Base-by-base conservation (phyloP, 2,797 vertebrate genomes). In the Sternotherus odoratus region DNA sequence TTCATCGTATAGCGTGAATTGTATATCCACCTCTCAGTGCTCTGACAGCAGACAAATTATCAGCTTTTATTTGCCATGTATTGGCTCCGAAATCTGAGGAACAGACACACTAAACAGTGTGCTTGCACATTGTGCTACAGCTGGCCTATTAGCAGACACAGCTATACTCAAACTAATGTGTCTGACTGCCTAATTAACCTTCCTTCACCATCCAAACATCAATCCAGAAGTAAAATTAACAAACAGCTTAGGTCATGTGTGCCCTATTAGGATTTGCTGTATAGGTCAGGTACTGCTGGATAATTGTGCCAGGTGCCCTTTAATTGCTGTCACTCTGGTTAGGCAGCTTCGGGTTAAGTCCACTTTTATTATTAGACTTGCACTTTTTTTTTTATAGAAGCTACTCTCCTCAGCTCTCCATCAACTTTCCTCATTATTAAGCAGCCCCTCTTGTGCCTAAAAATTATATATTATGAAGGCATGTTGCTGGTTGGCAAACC, bases 141-240 rank as follows among this genome's bases (percentile, higher is more conserved):
- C 82, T 92, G 36, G n/a, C n/a, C n/a, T n/a, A n/a, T n/a, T 88
- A 96, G 53, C 49, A 92, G 94, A 66, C 83, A 94, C 56, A 84
- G 10, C 10, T 51, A 94, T 8, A 77, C 57, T 91, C 79, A 90
- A 82, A 79, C 33, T 80, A 96, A 74, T 79, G 56, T 79, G n/a
- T 89, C 87, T 97, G 82, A 78, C 82, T 94, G 79, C 75, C 92
- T 96, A 96, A 96, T 97, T 97, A 97, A 97, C 85, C 87, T 96
- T 85, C 43, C 54, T 86, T 96, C 90, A 95, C 88, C 81, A 94
- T 90, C 83, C 49, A 94, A 87, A 94, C 92, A 75, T 92, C 60
- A 97, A 92, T 78, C 6, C 82, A 91, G 92, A 97, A 89, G 51
- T 89, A 87, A 87, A 96, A 91, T 95, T 74, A 87, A 91, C 74